A percentile compares a stretch with the other conserved stretches of the same genome.
Evolutionary conservation across 2,113 vertebrate genomes (phyloP).

Genomic region (Varanus komodoensis): DNA sequence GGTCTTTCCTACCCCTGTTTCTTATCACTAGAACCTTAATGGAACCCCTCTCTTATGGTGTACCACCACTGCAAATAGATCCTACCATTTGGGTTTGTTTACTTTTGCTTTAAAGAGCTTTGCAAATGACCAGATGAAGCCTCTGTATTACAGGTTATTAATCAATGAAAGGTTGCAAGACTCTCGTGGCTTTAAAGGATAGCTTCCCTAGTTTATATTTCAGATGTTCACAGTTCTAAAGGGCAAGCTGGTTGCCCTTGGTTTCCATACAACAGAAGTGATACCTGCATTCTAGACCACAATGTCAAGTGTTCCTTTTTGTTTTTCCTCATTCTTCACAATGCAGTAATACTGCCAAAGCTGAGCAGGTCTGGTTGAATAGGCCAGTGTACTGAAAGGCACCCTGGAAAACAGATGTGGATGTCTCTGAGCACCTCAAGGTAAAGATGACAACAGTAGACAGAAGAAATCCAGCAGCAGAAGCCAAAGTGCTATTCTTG

Average conservation of each 20-base stretch:
- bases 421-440: not conserved
- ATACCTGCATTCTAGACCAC: not conserved
- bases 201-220: not conserved
- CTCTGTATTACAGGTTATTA: conserved; percentile 29
- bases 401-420: not conserved
- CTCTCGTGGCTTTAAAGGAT: not conserved
- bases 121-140: conserved; percentile 31
- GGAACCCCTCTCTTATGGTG: conserved; percentile 35
- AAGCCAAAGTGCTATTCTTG: not conserved
- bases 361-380: not conserved
- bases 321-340: not conserved
- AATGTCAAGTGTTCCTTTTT: not conserved
- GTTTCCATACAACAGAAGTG: not conserved
- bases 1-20: conserved; percentile 44
- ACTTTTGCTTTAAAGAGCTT: conserved; percentile 35
- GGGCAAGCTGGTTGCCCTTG: not conserved
- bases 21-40: conserved; percentile 48
- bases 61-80: conserved; percentile 32
- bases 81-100: conserved; percentile 44
- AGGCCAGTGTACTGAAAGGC: too few species aligned
- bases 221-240: not conserved
- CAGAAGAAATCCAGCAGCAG: not conserved
- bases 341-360: not conserved
- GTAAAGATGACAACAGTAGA: not conserved
- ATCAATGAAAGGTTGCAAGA: not conserved